phyloP scores from a whole-genome alignment of 2,888 invertebrate species.

The Tuberolachnus salignus region DNA sequence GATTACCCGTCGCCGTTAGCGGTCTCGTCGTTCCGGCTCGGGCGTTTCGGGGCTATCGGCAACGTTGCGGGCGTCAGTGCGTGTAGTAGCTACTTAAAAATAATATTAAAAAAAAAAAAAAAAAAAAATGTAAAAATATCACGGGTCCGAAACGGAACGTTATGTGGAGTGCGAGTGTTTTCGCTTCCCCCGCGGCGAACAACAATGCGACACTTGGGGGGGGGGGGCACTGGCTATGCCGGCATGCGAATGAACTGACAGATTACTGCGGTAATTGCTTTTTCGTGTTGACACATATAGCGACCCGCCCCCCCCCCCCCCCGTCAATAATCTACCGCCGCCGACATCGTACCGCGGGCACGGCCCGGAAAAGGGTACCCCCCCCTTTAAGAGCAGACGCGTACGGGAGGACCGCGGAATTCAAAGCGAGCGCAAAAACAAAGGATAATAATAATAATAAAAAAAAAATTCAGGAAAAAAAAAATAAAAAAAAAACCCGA shows the following conservation, averaged over 20 bases:
- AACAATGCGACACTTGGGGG: conserved; percentile 13
- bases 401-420: neutral
- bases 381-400: neutral
- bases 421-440: neutral
- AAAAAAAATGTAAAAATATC: neutral
- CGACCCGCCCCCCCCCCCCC: too few species aligned
- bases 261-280: conserved; percentile 50
- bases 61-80: too few species aligned
- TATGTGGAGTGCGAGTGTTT: neutral
- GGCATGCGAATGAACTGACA: conserved; percentile 1
- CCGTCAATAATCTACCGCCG: conserved; percentile 7
- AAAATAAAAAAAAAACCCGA: conserved; percentile 8
- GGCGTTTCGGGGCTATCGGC: too few species aligned
- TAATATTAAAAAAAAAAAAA: too few species aligned
- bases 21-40: too few species aligned
- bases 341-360: too few species aligned
- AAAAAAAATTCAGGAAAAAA: conserved; percentile 8
- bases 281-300: conserved; percentile 51
- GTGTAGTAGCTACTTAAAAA: too few species aligned
- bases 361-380: too few species aligned
- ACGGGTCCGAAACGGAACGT: neutral
- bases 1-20: too few species aligned
- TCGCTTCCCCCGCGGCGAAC: neutral
- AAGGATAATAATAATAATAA: too few species aligned
- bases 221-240: neutral